A percentile compares a stretch with the other conserved stretches of the same genome.
Conservation (phyloP, 2,888 invertebrate genomes). For the Agrilus biguttatus region DNA sequence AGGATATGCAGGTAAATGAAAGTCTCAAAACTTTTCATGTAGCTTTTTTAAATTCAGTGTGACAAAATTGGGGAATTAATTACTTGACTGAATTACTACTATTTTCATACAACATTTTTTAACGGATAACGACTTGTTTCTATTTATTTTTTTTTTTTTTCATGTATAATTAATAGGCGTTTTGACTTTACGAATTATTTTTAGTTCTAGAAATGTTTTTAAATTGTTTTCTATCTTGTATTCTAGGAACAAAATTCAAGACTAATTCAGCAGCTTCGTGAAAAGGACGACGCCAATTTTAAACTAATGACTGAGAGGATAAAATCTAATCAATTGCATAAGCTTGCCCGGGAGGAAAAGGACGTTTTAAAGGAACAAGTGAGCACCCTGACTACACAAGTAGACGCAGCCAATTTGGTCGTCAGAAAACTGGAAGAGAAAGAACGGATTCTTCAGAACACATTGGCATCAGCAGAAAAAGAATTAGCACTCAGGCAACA, state of each 20-base stretch:
- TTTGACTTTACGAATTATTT: no score
- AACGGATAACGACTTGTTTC: no score
- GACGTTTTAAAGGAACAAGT: constrained; percentile 85
- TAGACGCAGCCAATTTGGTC: constrained; percentile 89
- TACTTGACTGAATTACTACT: no score
- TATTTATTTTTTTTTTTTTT: no score
- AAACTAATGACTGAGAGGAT: constrained; percentile 96
- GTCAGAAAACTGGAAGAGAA: constrained; percentile 92
- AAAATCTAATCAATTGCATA: constrained; percentile 90
- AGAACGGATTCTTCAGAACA: constrained; percentile 82
- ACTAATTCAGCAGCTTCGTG: constrained; percentile 84
- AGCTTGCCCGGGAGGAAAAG: constrained; percentile 86
- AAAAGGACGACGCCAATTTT: constrained; percentile 97
- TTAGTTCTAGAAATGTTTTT: not conserved
- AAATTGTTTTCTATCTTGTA: not conserved
- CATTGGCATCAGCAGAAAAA: constrained; percentile 85
- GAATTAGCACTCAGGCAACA: constrained; percentile 85
- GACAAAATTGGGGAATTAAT: not conserved
- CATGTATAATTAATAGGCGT: no score
- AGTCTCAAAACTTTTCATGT: not conserved
- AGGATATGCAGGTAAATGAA: constrained; percentile 73
- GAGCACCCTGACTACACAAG: constrained; percentile 33
- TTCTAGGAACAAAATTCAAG: constrained; percentile 78
- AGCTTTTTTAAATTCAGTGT: not conserved
- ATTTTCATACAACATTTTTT: not conserved